Evolutionary conservation across 1,140 invertebrate species (phyloP), one percentile per base, ranked within the genome.

Genomic region (Diuraphis noxia): DNA sequence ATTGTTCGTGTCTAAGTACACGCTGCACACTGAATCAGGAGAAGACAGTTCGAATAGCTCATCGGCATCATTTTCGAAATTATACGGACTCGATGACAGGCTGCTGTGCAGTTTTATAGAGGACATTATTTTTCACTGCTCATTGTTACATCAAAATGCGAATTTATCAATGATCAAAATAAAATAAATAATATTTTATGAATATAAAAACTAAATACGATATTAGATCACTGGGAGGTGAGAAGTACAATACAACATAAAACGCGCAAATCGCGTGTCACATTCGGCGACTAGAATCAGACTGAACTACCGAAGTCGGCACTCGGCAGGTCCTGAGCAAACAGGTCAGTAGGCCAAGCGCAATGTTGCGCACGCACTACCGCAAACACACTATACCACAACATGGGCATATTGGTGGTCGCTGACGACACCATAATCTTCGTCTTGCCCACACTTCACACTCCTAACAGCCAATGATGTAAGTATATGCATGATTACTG

Each of bases 291-390:
- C 86, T 63, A 40, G 34, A 49, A 91, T 91, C 89, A 63, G 89
- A 91, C 89, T 91, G 89, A 88, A 88, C 49, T 63, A 91, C 89
- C 82, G 89, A 88, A 88, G 86, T 63, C 77, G 41, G 85, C 41
- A 21, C 41, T 46, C 85, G 85, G 89, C 38, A n/a, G 77, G 43
- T 81, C 43, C 89, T 46, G 34, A 81, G 43, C 89, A 91, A 91
- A 91, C 89, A 34, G 89, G 89, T 91, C 89, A 91, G 77, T 91
- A 91, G 89, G 89, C 89, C 89, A 91, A 90, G 88, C 88, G 88
- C 88, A 90, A 91, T 79, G 89, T 91, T 91, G 89, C 89, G 89
- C 89, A 91, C 89, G 89, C 89, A 91, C 77, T 91, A 91, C 46
- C 72, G 77, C 89, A 49, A 81, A 81, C 77, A 79, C 72, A 84